These are phyloP conservation scores for Diplazon laetatorius DNA, from an alignment of 2,888 invertebrate species.

Conservation along the genomic window DNA sequence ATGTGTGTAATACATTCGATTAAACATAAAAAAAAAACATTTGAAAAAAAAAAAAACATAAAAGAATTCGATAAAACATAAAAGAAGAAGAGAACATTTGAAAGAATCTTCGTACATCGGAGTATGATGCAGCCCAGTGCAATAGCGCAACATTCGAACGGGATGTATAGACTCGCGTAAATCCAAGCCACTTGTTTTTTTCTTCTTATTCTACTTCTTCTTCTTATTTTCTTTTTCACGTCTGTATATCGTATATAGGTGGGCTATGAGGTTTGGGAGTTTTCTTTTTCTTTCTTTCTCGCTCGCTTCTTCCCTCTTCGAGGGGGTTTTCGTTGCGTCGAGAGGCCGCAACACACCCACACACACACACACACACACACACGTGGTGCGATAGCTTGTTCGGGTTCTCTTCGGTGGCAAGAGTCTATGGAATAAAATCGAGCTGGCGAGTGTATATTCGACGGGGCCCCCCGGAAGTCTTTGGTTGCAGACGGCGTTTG, in stretches of 20 bases:
- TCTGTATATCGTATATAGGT: background rate
- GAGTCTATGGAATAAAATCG: conserved; percentile 28
- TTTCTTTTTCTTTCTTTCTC: too few species aligned
- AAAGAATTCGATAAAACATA: too few species aligned
- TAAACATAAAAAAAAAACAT: too few species aligned
- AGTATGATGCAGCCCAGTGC: too few species aligned
- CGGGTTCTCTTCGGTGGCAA: background rate
- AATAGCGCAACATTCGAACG: conserved; percentile 2
- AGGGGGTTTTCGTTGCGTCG: conserved; percentile 13
- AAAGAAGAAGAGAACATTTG: too few species aligned
- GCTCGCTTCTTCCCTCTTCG: conserved; percentile 37
- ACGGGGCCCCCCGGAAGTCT: conserved; percentile 37
- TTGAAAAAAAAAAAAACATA: too few species aligned
- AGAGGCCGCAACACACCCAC: conserved; percentile 12
- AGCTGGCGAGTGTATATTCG: conserved; percentile 25
- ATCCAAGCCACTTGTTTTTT: too few species aligned
- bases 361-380: conserved; percentile 6
- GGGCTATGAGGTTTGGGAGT: conserved; percentile 6
- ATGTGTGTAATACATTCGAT: too few species aligned
- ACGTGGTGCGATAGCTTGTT: conserved; percentile 15
- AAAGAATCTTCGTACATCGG: too few species aligned
- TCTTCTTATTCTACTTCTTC: too few species aligned
- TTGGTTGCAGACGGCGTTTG: conserved; percentile 42
- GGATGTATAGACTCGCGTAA: background rate
- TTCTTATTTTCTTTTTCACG: background rate